Evolutionary conservation across 2,113 vertebrate species (phyloP), one percentile per base, ranked within the genome.

Genomic region (Zootoca vivipara): DNA sequence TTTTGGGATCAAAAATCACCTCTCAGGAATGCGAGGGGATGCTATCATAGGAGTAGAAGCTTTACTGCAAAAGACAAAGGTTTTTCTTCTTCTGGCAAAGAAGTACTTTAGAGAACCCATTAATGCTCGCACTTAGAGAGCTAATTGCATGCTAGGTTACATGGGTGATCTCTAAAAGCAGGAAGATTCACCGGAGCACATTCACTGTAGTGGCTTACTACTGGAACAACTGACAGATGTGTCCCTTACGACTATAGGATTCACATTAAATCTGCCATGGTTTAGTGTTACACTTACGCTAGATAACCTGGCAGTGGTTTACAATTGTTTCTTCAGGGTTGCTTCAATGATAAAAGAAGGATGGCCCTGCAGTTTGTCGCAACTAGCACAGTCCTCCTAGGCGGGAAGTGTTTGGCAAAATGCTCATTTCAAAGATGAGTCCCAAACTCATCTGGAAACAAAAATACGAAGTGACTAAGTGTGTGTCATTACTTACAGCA

Each of bases 31-130:
- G 67, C 28, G 5, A 28, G 9, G 86, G 78, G 0, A 1, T 7
- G 0, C 0, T 2, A 83, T 38, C 30, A 58, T 78, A 81, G 33
- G 42, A 82, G 33, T 62, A 84, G 70, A 75, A 85, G 64, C 3
- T 74, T 0, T 0, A 28, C 0, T 0, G 30, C 7, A 7, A 56
- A 28, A 67, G 81, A 1, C n/a, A 77, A 64, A 75, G 35, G 0
- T 0, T 1, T 26, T 52, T 3, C 10, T 10, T 16, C 0, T 6
- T 0, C 16, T 62, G 7, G 15, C 7, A 64, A n/a, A 42, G 35
- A 52, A 1, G 0, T 16, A 2, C 0, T 85, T 79, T 1, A 30
- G 56, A 13, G 0, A 0, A 0, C 33, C 62, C 67, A n/a, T 10
- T 0, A 40, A 83, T 2, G 0, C 52, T n/a, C 69, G 6, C 72